Conservation (phyloP, 2,113 vertebrate genomes). For the Tachysurus vachellii region DNA sequence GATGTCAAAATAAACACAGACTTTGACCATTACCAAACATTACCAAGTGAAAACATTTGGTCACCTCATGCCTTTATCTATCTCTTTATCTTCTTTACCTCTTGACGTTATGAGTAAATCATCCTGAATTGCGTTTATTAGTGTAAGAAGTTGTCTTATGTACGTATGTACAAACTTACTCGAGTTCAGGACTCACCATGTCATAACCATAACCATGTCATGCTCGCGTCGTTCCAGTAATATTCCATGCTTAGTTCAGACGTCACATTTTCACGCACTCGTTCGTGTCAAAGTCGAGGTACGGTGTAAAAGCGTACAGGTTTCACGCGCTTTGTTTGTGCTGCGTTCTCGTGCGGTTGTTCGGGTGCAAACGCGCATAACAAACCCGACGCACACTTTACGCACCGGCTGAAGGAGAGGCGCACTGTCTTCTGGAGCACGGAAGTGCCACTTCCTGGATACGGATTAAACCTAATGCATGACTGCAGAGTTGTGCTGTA, state of each 20-base stretch:
- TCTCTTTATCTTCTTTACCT: too few relatives aligned
- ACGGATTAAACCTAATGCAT: not conserved
- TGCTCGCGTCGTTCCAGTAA: not conserved
- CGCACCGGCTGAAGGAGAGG: not conserved
- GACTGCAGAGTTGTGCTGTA: not conserved
- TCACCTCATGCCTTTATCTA: not conserved
- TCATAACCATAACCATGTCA: not conserved
- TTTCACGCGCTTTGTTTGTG: not conserved
- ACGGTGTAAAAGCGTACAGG: not conserved
- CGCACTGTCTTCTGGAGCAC: not conserved
- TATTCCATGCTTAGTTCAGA: not conserved
- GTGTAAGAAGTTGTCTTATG: not conserved
- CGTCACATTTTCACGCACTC: not conserved
- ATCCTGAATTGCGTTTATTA: not conserved
- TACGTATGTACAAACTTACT: not conserved
- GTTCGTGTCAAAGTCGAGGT: not conserved
- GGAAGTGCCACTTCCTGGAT: slow-evolving; percentile 13
- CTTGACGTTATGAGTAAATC: not conserved
- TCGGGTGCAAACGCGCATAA: not conserved
- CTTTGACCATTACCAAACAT: not conserved
- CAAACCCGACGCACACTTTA: not conserved
- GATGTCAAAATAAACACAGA: not conserved
- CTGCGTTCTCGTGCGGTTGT: not conserved
- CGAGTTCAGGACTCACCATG: not conserved
- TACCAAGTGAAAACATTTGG: not conserved